Conservation (phyloP, 2,113 vertebrate species). For the Melanostigma gelatinosum region DNA sequence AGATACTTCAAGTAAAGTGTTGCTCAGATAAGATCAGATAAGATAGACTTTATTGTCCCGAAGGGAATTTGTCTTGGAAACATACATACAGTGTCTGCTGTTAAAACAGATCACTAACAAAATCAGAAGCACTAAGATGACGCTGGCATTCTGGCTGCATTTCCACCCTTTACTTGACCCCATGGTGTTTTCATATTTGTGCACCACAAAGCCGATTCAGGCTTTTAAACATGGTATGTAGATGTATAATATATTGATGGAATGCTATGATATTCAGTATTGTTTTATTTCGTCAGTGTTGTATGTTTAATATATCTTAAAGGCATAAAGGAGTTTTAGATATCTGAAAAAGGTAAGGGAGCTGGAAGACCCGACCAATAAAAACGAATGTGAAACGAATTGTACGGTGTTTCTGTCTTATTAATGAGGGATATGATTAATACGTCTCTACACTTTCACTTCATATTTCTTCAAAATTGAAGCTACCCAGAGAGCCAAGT, state of each 20-base stretch:
- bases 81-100: too few species aligned
- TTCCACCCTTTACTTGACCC: not conserved
- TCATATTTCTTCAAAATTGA: not conserved
- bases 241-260: slow-evolving; percentile 67
- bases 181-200: slow-evolving; percentile 7
- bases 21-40: not conserved
- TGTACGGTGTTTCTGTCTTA: slow-evolving; percentile 65
- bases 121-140: not conserved
- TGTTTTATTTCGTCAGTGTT: slow-evolving; percentile 57
- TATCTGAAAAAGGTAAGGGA: slow-evolving; percentile 80
- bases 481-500: not conserved
- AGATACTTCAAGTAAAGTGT: slow-evolving; percentile 33
- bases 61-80: too few species aligned
- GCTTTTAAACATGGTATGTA: slow-evolving; percentile 35
- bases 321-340: slow-evolving; percentile 70
- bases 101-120: not conserved
- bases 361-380: slow-evolving; percentile 83
- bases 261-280: slow-evolving; percentile 51
- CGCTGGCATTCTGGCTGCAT: not conserved
- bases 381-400: slow-evolving; percentile 73
- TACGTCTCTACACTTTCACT: not conserved
- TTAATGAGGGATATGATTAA: not conserved
- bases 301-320: slow-evolving; percentile 56
- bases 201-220: slow-evolving; percentile 1
- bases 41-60: too few species aligned